Conservation (phyloP, 2,888 invertebrate species). For the Parnassius apollo region DNA sequence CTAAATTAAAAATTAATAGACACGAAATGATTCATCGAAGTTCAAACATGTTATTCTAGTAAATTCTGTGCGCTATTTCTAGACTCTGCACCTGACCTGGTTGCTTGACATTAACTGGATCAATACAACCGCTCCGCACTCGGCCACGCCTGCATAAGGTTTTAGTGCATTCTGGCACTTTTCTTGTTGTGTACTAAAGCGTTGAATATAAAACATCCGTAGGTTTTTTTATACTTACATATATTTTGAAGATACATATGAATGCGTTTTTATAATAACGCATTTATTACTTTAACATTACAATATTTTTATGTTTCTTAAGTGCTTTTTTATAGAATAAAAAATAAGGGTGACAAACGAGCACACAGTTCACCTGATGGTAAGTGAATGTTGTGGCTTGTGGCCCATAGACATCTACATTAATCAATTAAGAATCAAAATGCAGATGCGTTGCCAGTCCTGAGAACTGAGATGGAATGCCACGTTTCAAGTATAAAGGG, state of each 20-base stretch:
- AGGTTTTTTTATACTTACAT: not conserved
- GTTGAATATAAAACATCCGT: not conserved
- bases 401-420: no score
- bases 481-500: no score
- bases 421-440: no score
- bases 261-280: not conserved
- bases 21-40: not conserved
- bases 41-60: constrained; percentile 1
- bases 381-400: no score
- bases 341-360: no score
- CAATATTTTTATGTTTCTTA: not conserved
- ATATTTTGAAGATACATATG: not conserved
- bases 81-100: constrained; percentile 33
- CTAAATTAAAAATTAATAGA: no score
- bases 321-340: no score
- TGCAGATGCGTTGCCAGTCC: no score
- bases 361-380: no score
- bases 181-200: not conserved
- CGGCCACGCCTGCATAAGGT: constrained; percentile 42
- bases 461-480: no score
- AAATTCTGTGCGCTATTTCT: constrained; percentile 7
- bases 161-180: constrained; percentile 6
- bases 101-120: constrained; percentile 31
- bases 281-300: not conserved
- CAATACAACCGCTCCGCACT: constrained; percentile 26